Conservation (phyloP, 92 coral and sea anemone species). For the Parazoanthus swiftii region DNA sequence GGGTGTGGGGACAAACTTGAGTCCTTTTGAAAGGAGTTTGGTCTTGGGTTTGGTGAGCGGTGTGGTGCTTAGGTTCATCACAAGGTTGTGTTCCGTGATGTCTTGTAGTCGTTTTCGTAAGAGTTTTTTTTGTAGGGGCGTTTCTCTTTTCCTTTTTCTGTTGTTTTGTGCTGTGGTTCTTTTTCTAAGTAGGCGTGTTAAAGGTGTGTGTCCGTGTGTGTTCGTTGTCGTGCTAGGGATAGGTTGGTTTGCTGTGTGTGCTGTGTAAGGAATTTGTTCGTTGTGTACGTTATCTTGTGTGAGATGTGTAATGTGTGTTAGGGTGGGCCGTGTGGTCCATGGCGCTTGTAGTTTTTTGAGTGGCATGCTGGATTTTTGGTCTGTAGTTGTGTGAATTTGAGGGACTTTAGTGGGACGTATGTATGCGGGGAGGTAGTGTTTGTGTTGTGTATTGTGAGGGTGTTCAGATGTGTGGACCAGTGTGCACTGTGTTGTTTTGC, state of each 20-base stretch:
- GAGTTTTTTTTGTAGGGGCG: slow-evolving; percentile 18
- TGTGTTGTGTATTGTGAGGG: too few relatives aligned
- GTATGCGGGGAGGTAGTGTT: not conserved
- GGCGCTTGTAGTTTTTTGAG: slow-evolving; percentile 17
- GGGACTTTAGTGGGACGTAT: not conserved
- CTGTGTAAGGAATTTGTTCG: not conserved
- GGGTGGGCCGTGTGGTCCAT: slow-evolving; percentile 17
- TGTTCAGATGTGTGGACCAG: too few relatives aligned
- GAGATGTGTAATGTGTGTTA: slow-evolving; percentile 9
- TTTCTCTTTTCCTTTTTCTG: slow-evolving; percentile 13
- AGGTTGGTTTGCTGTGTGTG: not conserved
- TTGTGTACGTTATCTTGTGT: not conserved
- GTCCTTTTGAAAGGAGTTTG: slow-evolving; percentile 31
- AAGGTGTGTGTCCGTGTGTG: not conserved
- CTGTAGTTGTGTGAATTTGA: not conserved
- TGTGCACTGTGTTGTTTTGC: not conserved
- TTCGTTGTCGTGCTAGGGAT: not conserved
- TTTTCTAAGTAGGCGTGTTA: slow-evolving; percentile 12
- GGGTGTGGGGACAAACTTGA: slow-evolving; percentile 13
- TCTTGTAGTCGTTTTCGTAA: slow-evolving; percentile 19
- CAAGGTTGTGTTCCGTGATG: slow-evolving; percentile 10
- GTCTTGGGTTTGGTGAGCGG: slow-evolving; percentile 14
- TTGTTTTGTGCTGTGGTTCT: not conserved
- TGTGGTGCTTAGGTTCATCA: slow-evolving; percentile 12
- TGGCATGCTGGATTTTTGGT: not conserved